Percentiles rank a stretch among this genome's conserved stretches.
These are phyloP conservation scores for Drosophila pseudotalamancana DNA, from an alignment of 2,888 invertebrate genomes.

Conservation along the genomic window DNA sequence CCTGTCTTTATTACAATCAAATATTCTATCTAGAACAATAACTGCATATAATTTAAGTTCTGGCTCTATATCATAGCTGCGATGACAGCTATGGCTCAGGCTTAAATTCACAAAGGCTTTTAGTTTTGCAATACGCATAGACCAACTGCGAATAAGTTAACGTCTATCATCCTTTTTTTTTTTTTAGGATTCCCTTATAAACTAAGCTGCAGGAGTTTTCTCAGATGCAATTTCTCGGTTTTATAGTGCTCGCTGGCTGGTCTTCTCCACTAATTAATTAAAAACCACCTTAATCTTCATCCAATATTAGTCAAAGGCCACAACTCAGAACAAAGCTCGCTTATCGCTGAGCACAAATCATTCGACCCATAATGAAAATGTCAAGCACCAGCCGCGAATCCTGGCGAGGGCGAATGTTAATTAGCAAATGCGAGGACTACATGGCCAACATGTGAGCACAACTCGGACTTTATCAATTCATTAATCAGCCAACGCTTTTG, in stretches of 20 bases:
- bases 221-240: conserved; percentile 30
- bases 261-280: conserved; percentile 62
- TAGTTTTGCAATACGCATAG: no score
- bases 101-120: no score
- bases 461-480: conserved; percentile 63
- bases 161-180: not conserved
- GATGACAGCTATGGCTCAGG: no score
- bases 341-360: conserved; percentile 70
- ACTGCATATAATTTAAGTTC: no score
- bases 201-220: conserved; percentile 29
- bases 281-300: conserved; percentile 58
- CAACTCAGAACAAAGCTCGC: conserved; percentile 27
- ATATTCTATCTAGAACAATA: no score
- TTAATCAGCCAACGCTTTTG: conserved; percentile 63
- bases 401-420: conserved; percentile 58
- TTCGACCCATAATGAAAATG: conserved; percentile 65
- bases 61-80: no score
- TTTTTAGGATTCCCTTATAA: not conserved
- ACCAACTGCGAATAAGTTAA: no score
- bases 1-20: no score
- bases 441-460: conserved; percentile 35
- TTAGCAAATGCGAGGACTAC: conserved; percentile 62
- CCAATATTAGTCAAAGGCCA: conserved; percentile 37
- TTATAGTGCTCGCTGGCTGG: not conserved
- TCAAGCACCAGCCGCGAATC: conserved; percentile 39